Conservation (phyloP, 2,888 invertebrate species). For the Stenichneumon culpator region DNA sequence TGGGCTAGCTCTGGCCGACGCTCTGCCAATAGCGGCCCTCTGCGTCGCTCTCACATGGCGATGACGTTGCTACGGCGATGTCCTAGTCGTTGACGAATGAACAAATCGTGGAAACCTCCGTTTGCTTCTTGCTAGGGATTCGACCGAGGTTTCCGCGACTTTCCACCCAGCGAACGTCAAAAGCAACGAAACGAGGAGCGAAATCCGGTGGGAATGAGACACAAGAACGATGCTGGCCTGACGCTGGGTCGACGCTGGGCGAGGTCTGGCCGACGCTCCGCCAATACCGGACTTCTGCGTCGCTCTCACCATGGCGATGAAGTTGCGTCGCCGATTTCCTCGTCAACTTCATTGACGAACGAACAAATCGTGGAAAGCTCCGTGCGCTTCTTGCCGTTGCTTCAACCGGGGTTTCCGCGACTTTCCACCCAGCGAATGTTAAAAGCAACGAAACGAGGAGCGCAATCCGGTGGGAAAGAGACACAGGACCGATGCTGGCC, state of each 20-base stretch:
- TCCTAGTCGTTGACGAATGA: neutral
- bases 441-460: slow-evolving; percentile 45
- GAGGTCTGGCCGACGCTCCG: too few species aligned
- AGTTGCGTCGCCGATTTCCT: neutral
- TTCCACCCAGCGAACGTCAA: slow-evolving; percentile 16
- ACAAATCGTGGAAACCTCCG: neutral
- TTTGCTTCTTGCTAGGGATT: neutral
- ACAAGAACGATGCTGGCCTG: too few species aligned
- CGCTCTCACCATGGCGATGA: too few species aligned
- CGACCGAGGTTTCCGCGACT: neutral
- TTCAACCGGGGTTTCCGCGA: neutral
- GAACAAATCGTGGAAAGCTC: neutral
- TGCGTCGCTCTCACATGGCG: too few species aligned
- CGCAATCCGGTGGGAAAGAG: slow-evolving; percentile 14
- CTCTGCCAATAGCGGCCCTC: too few species aligned
- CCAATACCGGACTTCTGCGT: too few species aligned
- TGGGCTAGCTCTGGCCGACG: too few species aligned
- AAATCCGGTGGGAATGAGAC: slow-evolving; percentile 12
- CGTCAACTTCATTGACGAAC: neutral
- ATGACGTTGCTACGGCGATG: neutral
- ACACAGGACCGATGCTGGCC: too few species aligned
- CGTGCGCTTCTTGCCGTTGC: neutral
- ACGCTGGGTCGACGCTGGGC: too few species aligned
- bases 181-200: slow-evolving; percentile 45
- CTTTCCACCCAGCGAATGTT: slow-evolving; percentile 20